Conservation (phyloP, 2,888 invertebrate species). For the Caenorhabditis angaria region DNA sequence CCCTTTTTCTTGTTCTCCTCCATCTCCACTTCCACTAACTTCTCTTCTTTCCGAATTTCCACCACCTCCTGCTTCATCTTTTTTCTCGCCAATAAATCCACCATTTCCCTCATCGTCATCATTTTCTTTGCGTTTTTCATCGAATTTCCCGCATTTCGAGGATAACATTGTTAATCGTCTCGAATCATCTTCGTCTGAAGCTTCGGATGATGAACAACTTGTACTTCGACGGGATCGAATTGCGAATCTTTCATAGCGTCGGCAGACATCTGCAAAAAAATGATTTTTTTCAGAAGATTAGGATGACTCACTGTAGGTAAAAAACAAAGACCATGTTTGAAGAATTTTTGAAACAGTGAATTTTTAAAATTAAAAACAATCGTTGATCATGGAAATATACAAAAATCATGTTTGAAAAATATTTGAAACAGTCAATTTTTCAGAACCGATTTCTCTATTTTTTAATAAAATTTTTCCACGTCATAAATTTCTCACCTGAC, state of each 20-base stretch:
- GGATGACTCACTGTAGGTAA: too few species aligned
- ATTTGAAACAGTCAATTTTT: too few species aligned
- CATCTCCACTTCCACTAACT: neutral
- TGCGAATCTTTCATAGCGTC: slow-evolving; percentile 63
- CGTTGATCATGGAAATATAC: too few species aligned
- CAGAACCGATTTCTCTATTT: too few species aligned
- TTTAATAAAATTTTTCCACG: too few species aligned
- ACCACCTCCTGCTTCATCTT: slow-evolving; percentile 8
- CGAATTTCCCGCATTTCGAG: slow-evolving; percentile 36
- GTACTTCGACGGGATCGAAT: slow-evolving; percentile 55
- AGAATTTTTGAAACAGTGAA: too few species aligned
- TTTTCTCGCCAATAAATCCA: slow-evolving; percentile 13
- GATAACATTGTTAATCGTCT: slow-evolving; percentile 57
- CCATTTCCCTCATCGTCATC: slow-evolving; percentile 39
- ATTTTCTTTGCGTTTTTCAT: slow-evolving; percentile 32
- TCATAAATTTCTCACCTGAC: too few species aligned
- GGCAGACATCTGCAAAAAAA: slow-evolving; percentile 67
- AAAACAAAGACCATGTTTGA: too few species aligned
- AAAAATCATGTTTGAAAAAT: too few species aligned
- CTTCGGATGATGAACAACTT: slow-evolving; percentile 92
- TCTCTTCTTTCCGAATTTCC: slow-evolving; percentile 26
- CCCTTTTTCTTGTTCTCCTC: neutral
- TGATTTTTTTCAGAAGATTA: too few species aligned
- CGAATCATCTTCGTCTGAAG: slow-evolving; percentile 81
- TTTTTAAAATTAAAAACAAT: too few species aligned